Evolutionary conservation across 2,888 invertebrate species (phyloP).

Genomic region (Drosophila anceps): DNA sequence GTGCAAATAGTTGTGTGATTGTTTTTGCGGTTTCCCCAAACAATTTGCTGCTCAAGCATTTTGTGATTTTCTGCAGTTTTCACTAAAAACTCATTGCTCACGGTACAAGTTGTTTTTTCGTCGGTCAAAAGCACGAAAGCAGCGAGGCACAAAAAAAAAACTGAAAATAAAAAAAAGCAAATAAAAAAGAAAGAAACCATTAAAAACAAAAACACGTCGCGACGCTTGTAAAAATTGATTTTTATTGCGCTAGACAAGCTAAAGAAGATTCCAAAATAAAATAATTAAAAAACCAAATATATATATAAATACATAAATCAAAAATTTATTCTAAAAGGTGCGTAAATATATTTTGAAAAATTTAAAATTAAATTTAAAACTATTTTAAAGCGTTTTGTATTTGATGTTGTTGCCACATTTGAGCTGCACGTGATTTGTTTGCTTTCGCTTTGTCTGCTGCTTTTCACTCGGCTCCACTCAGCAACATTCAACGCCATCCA

Average conservation of each 20-base stretch:
- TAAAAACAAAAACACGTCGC: slow-evolving; percentile 60
- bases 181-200: slow-evolving; percentile 40
- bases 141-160: slow-evolving; percentile 6
- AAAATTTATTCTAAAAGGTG: slow-evolving; percentile 44
- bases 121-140: slow-evolving; percentile 35
- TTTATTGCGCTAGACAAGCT: slow-evolving; percentile 65
- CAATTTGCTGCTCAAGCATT: slow-evolving; percentile 22
- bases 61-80: slow-evolving; percentile 34
- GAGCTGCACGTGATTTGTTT: slow-evolving; percentile 68
- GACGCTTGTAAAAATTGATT: slow-evolving; percentile 75
- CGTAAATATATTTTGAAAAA: slow-evolving; percentile 25
- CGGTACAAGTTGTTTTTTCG: slow-evolving; percentile 15
- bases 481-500: slow-evolving; percentile 18
- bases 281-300: slow-evolving; percentile 17
- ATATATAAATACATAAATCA: slow-evolving; percentile 31
- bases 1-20: slow-evolving; percentile 63
- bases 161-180: slow-evolving; percentile 3
- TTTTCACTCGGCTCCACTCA: slow-evolving; percentile 33
- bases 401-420: slow-evolving; percentile 34
- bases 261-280: slow-evolving; percentile 32
- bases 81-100: slow-evolving; percentile 18
- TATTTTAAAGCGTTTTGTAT: slow-evolving; percentile 18
- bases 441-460: slow-evolving; percentile 42
- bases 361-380: slow-evolving; percentile 2
- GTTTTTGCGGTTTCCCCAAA: slow-evolving; percentile 52